Conservation (phyloP, 2,888 invertebrate genomes). For the Troglohyphantes excavatus region DNA sequence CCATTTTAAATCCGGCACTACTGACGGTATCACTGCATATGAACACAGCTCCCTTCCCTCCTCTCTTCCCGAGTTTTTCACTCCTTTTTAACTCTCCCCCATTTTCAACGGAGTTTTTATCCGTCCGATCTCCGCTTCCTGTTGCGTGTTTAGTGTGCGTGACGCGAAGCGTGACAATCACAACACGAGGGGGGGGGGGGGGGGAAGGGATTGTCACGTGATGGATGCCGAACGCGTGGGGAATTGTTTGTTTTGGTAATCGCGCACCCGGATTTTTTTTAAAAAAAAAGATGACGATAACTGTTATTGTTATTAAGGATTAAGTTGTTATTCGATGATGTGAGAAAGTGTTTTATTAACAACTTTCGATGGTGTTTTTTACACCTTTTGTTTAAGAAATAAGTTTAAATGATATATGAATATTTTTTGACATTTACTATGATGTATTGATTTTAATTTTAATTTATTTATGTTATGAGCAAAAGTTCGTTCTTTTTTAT, state of each 20-base stretch:
- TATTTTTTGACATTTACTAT: too few species aligned
- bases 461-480: too few species aligned
- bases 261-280: too few species aligned
- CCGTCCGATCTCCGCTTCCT: constrained; percentile 35
- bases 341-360: too few species aligned
- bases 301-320: not conserved
- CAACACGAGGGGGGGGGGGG: constrained; percentile 50
- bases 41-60: not conserved
- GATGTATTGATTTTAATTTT: too few species aligned
- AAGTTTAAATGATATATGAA: too few species aligned
- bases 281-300: not conserved
- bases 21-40: too few species aligned
- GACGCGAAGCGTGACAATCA: constrained; percentile 54
- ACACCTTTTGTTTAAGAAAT: too few species aligned
- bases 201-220: not conserved
- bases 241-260: not conserved
- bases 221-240: constrained; percentile 58
- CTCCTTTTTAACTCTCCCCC: not conserved
- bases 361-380: too few species aligned
- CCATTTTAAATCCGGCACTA: too few species aligned
- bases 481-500: too few species aligned
- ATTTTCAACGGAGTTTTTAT: constrained; percentile 46
- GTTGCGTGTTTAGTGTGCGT: constrained; percentile 27
- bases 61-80: not conserved
- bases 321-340: not conserved